These are phyloP conservation scores for Pelecanoides urinatrix DNA, from an alignment of 2,113 vertebrate species.

Conservation along the genomic window DNA sequence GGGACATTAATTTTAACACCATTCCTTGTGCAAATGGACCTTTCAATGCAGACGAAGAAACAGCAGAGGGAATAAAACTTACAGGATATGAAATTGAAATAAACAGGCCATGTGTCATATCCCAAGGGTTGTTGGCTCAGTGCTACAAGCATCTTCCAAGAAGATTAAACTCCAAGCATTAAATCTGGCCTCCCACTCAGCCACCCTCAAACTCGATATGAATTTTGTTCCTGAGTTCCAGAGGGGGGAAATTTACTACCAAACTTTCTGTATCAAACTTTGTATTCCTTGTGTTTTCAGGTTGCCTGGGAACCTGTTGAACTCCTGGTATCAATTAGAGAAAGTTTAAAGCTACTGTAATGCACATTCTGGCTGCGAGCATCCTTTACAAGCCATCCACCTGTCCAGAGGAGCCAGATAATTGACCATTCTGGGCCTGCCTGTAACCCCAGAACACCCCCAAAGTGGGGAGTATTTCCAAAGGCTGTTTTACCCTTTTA, in stretches of 20 bases:
- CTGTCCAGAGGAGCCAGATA: not conserved
- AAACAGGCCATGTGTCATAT: not conserved
- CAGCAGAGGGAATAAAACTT: not conserved
- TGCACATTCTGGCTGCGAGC: not conserved
- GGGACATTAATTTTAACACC: not conserved
- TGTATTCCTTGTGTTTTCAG: not conserved
- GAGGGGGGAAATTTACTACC: not conserved
- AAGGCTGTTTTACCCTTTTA: not conserved
- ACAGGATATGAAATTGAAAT: not conserved
- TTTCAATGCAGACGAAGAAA: not conserved
- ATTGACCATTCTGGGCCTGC: not conserved
- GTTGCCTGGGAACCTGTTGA: constrained; percentile 13
- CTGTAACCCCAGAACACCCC: not conserved
- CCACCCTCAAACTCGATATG: not conserved
- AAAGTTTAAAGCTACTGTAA: not conserved
- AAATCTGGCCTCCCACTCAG: not conserved
- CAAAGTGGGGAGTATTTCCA: not conserved
- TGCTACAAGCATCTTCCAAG: not conserved
- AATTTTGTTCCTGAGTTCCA: not conserved
- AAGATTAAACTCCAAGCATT: not conserved
- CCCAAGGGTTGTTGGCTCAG: not conserved
- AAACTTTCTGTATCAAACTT: not conserved
- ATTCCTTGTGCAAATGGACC: not conserved
- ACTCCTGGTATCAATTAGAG: constrained; percentile 16
- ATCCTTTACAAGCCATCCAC: not conserved